Evolutionary conservation across 2,113 vertebrate genomes (phyloP).

Genomic region (Pterophyllum scalare): DNA sequence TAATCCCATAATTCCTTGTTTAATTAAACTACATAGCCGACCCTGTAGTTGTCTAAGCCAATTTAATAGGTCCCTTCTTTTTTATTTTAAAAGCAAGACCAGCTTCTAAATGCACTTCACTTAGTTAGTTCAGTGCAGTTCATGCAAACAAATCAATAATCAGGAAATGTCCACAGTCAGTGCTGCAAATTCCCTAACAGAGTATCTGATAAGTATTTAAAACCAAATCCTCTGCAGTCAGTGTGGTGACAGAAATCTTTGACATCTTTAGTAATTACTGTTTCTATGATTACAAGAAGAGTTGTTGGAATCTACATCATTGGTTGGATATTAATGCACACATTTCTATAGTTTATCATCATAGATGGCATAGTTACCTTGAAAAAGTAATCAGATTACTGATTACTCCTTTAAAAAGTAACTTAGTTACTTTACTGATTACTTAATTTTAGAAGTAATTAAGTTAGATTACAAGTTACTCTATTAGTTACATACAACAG

Average conservation of each 20-base stretch:
- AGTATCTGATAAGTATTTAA: neutral
- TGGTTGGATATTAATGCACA: neutral
- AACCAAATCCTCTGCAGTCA: neutral
- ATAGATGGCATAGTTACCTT: too few species aligned
- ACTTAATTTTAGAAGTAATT: too few species aligned
- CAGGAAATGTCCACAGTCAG: neutral
- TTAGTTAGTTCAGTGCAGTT: neutral
- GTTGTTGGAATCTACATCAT: too few species aligned
- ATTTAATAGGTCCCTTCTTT: conserved; percentile 69
- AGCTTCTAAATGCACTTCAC: neutral
- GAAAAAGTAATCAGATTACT: too few species aligned
- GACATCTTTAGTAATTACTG: neutral
- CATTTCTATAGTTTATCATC: neutral
- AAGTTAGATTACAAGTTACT: too few species aligned
- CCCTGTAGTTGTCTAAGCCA: conserved; percentile 68
- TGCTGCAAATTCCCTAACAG: neutral
- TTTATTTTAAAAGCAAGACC: conserved; percentile 1
- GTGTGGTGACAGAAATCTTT: neutral
- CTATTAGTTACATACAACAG: too few species aligned
- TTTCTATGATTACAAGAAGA: too few species aligned
- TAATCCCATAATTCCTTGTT: conserved; percentile 88
- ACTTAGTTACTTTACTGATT: too few species aligned
- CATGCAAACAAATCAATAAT: conserved; percentile 15
- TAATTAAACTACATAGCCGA: conserved; percentile 82
- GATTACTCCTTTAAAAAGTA: too few species aligned